Percentiles rank a stretch among this genome's conserved stretches.
Conservation (phyloP, 2,888 invertebrate species). For the Drosophila neonasuta region DNA sequence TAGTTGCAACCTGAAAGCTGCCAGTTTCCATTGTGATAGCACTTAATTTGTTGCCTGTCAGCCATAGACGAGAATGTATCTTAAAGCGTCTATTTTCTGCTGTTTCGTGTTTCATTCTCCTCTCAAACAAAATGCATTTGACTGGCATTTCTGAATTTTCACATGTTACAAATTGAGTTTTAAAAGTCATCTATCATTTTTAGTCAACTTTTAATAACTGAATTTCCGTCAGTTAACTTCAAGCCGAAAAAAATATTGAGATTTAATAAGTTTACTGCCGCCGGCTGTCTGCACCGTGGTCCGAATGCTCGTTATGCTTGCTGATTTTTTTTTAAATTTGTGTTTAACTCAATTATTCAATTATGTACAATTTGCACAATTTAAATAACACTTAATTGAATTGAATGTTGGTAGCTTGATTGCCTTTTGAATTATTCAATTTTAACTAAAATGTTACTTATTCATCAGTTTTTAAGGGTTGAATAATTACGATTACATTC, state of each 20-base stretch:
- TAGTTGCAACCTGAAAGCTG: constrained; percentile 29
- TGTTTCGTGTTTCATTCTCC: background rate
- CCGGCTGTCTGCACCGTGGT: constrained; percentile 52
- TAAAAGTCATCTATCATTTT: constrained; percentile 56
- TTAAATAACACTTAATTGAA: constrained; percentile 5
- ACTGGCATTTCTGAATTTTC: constrained; percentile 17
- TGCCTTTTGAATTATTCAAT: background rate
- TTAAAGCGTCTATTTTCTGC: constrained; percentile 11
- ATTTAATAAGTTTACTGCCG: constrained; percentile 64
- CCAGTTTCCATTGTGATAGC: constrained; percentile 36
- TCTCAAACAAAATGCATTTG: background rate
- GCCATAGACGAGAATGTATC: constrained; percentile 22
- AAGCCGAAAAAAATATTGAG: constrained; percentile 60
- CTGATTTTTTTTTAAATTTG: constrained; percentile 18
- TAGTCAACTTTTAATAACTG: constrained; percentile 59
- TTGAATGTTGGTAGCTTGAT: background rate
- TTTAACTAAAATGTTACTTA: background rate
- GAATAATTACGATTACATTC: too few species aligned
- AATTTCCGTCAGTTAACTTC: constrained; percentile 69
- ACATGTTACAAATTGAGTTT: constrained; percentile 50
- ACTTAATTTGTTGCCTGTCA: constrained; percentile 41
- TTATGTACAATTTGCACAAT: constrained; percentile 16
- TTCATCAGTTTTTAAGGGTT: background rate
- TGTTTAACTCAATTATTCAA: constrained; percentile 35
- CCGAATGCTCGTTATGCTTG: constrained; percentile 4